Evolutionary conservation across 2,113 vertebrate genomes (phyloP).

Genomic region (Sapayoa aenigma): DNA sequence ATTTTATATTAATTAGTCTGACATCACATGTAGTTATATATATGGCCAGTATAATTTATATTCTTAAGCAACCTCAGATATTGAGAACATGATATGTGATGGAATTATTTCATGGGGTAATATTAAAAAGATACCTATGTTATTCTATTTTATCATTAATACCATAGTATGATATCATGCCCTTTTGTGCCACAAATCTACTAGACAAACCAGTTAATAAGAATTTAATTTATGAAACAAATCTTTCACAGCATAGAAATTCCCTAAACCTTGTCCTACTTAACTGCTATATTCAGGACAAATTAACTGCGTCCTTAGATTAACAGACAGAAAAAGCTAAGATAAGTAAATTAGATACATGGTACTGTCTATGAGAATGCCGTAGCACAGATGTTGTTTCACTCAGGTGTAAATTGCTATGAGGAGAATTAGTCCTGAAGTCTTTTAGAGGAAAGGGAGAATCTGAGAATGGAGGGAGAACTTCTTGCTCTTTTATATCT

Average conservation of each 20-base stretch:
- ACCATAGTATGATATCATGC: background rate
- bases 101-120: background rate
- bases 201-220: background rate
- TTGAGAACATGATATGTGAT: background rate
- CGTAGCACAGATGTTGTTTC: background rate
- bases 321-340: background rate
- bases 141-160: constrained; percentile 7
- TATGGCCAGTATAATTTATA: constrained; percentile 4
- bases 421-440: background rate
- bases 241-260: background rate
- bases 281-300: background rate
- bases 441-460: background rate
- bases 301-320: background rate
- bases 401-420: background rate
- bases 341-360: background rate
- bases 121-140: background rate
- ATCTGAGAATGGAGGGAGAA: background rate
- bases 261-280: background rate
- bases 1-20: constrained; percentile 39
- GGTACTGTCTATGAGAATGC: background rate
- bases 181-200: background rate
- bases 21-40: constrained; percentile 1
- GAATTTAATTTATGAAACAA: background rate
- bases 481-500: background rate
- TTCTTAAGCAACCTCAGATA: background rate